Evolutionary conservation across 2,888 invertebrate genomes (phyloP), one percentile per base, ranked within the genome.

Genomic region (Keiferia lycopersicella): DNA sequence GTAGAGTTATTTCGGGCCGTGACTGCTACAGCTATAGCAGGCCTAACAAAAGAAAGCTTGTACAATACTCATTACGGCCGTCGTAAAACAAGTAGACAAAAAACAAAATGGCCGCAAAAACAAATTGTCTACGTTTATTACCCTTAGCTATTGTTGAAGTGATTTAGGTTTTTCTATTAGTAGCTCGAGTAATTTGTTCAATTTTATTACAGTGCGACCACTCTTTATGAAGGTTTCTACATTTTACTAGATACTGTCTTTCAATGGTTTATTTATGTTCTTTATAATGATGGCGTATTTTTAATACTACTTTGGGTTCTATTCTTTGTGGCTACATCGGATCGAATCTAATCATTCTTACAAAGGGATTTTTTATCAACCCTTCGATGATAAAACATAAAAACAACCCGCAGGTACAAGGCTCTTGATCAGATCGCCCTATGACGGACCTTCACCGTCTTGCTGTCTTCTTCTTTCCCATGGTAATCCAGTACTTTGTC

Each of bases 371-470:
- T 58, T 58, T 58, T 57, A 58, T 20, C 14, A 39, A 38, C 58
- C 58, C 58, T 38, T 58, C 39, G 20, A 38, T 39, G 20, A 12
- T 38, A 56, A 56, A 56, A 56, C 34, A 34, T 56, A 56, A 56
- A 56, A 56, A 56, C 14, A 58, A 26, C 58, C 20, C 14, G 30
- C 57, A 63, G 62, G 62, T 62, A 62, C 58, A 56, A 53, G 38
- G 39, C 14, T 16, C 20, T 20, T 14, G 34, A 60, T 64, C 61
- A 64, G 34, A 60, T 64, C 61, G 50, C 61, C 61, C 51, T 62
- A 69, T 20, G 20, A n/a, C 63, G 72, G 69, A 70, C 72, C 68
- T 73, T 74, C 68, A 69, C 69, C 73, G 51, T 22, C 57, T 1
- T 16, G 7, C 60, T 41, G 38, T 60, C 62, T 45, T 51, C 18